Evolutionary conservation across 2,888 invertebrate species (phyloP), one percentile per base, ranked within the genome.

Genomic region (Elegia similella): DNA sequence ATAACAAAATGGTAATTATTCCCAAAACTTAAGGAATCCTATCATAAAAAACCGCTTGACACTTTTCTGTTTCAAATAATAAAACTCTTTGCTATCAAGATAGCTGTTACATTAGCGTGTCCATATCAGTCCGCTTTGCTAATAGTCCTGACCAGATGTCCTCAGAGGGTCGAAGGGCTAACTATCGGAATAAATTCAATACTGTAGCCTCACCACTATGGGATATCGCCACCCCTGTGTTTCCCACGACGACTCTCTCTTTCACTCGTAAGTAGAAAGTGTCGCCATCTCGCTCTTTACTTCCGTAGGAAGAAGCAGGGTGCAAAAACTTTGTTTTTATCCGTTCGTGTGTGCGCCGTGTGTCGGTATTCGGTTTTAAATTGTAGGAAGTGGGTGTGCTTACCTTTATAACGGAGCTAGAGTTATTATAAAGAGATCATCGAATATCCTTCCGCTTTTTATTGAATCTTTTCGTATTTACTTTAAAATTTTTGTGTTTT

Each of bases 141-240:
- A 38, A 17, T 34, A n/a, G 17, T 57, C 56, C 56, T 59, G 67
- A 57, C 69, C 73, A 68, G 66, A 67, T 71, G 76, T 70, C 70
- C 69, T 62, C 61, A 59, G 44, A 30, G 59, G 42, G 38, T 47
- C 48, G 29, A 57, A 73, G 78, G 73, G 72, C 72, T 69, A 63
- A 66, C 59, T 55, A 50, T 50, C 34, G 34, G 64, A 68, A 69
- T 75, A 75, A 72, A 76, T 75, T 67, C 73, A 73, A 78, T 76
- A 72, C 69, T 72, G 68, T 62, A 69, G 76, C 79, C 86, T 78
- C 75, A 83, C 76, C 83, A 84, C 80, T 88, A 88, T 92, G 92
- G 89, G 91, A 92, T 87, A 88, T 78, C 76, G 83, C 85, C 85
- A 87, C 88, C 89, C 90, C 77, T 84, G 75, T 70, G 84, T 80